Conservation (phyloP, 2,888 invertebrate species). For the Nasonia oneida region DNA sequence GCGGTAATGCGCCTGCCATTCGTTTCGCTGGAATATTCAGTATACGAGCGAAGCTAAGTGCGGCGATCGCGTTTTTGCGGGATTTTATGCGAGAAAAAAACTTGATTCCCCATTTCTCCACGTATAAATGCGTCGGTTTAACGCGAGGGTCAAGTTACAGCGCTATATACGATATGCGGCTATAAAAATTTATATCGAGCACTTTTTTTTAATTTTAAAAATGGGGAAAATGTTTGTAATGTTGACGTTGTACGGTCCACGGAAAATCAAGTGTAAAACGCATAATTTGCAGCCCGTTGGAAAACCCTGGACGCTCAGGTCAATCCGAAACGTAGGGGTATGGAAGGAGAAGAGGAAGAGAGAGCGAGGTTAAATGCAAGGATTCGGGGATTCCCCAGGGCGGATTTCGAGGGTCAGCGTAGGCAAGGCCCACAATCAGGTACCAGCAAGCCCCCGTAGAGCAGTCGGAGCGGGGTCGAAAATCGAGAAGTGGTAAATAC, state of each 20-base stretch:
- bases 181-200: not conserved
- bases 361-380: not conserved
- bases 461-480: conserved; percentile 62
- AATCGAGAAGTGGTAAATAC: conserved; percentile 69
- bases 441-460: conserved; percentile 66
- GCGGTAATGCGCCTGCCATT: conserved; percentile 31
- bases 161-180: not conserved
- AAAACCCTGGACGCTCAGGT: not conserved
- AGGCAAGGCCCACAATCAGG: conserved; percentile 39
- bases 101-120: not conserved
- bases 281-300: not conserved
- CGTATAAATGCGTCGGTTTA: not conserved
- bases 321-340: conserved; percentile 8
- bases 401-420: conserved; percentile 17
- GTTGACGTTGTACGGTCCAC: not conserved
- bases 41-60: not conserved
- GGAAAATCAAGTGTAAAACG: conserved; percentile 35
- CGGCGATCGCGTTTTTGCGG: not conserved
- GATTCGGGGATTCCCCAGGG: conserved; percentile 31
- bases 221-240: not conserved
- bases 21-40: conserved; percentile 53
- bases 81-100: not conserved
- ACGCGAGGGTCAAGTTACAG: not conserved
- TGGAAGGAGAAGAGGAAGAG: not conserved
- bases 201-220: not conserved